A percentile compares a stretch with the other conserved stretches of the same genome.
phyloP scores from a whole-genome alignment of 1,140 invertebrate species.

The Ruditapes philippinarum region DNA sequence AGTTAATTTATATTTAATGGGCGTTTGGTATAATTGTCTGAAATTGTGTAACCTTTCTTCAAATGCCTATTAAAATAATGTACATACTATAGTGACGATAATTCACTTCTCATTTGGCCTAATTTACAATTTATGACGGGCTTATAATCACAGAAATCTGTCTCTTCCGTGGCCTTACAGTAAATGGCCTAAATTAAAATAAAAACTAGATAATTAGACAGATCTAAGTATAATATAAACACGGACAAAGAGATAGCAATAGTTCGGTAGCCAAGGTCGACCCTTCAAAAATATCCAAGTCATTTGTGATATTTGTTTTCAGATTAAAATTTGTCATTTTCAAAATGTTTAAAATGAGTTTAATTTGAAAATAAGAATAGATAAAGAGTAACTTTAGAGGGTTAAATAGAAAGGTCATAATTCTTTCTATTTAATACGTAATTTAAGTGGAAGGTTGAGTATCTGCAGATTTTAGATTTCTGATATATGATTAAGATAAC shows the following conservation, averaged over 20 bases:
- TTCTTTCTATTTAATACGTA: too few species aligned
- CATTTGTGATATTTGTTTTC: slow-evolving; percentile 51
- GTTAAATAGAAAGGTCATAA: not conserved
- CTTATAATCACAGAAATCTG: not conserved
- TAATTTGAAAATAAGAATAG: slow-evolving; percentile 50
- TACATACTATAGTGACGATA: too few species aligned
- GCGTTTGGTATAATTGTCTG: too few species aligned
- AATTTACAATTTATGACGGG: too few species aligned
- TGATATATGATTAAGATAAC: too few species aligned
- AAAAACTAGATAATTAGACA: not conserved
- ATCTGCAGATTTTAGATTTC: too few species aligned
- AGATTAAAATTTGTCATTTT: slow-evolving; percentile 59
- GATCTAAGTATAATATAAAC: not conserved
- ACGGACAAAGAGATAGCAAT: slow-evolving; percentile 1
- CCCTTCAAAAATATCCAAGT: slow-evolving; percentile 37
- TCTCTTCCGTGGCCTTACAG: not conserved
- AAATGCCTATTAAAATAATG: too few species aligned
- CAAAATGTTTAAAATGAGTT: slow-evolving; percentile 43
- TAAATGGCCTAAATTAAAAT: not conserved
- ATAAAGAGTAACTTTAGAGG: slow-evolving; percentile 16
- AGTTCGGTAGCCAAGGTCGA: slow-evolving; percentile 53
- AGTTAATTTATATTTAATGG: too few species aligned
- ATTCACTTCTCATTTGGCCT: too few species aligned
- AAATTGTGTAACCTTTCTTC: too few species aligned
- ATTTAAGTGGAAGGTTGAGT: too few species aligned